Evolutionary conservation across 2,888 invertebrate species (phyloP).

Genomic region (Incurvaria masculella): DNA sequence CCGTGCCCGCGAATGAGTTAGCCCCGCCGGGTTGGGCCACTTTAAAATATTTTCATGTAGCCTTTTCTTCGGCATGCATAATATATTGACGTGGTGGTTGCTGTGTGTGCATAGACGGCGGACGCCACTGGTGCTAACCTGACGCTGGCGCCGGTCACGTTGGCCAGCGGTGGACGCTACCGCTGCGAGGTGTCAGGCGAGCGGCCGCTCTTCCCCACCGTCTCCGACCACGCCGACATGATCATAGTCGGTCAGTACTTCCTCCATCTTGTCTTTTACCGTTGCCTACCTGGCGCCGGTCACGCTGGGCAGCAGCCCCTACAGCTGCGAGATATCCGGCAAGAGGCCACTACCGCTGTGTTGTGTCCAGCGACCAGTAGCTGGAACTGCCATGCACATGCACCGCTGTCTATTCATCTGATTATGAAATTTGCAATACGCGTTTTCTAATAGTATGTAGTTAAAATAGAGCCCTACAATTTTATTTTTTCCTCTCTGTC

Average conservation of each 20-base stretch:
- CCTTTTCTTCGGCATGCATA: too few relatives aligned
- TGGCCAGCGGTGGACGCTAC: conserved; percentile 71
- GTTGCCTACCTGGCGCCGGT: background rate
- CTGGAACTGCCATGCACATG: background rate
- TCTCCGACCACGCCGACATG: conserved; percentile 72
- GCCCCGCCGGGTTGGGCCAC: too few relatives aligned
- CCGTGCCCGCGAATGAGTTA: too few relatives aligned
- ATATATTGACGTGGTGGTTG: too few relatives aligned
- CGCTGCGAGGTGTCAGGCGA: conserved; percentile 78
- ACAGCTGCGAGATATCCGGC: too few relatives aligned
- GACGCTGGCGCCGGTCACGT: conserved; percentile 62
- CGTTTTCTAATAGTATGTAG: too few relatives aligned
- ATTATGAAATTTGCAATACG: too few relatives aligned
- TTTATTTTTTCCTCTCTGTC: conserved; percentile 6
- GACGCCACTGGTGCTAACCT: conserved; percentile 64
- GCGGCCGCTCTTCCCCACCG: conserved; percentile 73
- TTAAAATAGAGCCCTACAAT: too few relatives aligned
- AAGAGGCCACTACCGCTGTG: too few relatives aligned
- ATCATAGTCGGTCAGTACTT: conserved; percentile 67
- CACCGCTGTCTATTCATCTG: too few relatives aligned
- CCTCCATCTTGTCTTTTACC: background rate
- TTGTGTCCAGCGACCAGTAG: too few relatives aligned
- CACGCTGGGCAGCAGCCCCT: background rate
- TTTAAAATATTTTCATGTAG: too few relatives aligned
- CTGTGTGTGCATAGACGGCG: conserved; percentile 44